Evolutionary conservation across 2,888 invertebrate species (phyloP), one percentile per base, ranked within the genome.

Genomic region (Caenorhabditis auriculariae): DNA sequence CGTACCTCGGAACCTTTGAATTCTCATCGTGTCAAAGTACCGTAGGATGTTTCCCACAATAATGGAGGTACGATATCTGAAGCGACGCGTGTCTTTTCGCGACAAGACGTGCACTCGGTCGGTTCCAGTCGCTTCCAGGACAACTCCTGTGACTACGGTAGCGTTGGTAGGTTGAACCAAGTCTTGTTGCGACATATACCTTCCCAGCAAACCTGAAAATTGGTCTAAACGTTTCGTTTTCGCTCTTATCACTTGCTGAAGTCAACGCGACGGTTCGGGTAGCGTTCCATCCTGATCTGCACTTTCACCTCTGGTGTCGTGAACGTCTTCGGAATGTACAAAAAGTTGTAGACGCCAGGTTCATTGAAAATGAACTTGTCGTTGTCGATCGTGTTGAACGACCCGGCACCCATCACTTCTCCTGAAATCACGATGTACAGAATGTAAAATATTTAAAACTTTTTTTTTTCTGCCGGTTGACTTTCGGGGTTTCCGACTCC

Each of bases 311-410:
- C 79, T 12, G 78, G 78, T 38, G 71, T 76, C 7, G 56, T 35
- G 7, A 48, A 6, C 2, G 78, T 75, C 24, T 68, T 60, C 12
- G 80, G 80, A 50, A 80, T 76, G 50, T 77, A 76, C n/a, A 90
- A 87, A 63, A 94, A 83, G 0, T 91, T 90, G 81, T 90, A 95
- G 83, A 94, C 93, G 60, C 91, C 91, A 83, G 91, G 89, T 29
- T 93, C 94, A 78, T 93, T 93, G 84, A 95, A 94, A 0, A 93
- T 93, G 81, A 93, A 95, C 59, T 89, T 88, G 32, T 89, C 84
- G 66, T 90, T 89, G 80, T 95, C 94, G 81, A 93, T 94, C 0
- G 94, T 94, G 23, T 91, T 87, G 64, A 95, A 87, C 81, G 95
- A 93, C 0, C 94, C 94, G 82, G 93, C 94, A 21, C 95, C 95